A percentile compares a stretch with the other conserved stretches of the same genome.
phyloP scores from a whole-genome alignment of 2,888 invertebrate species.

The Cryptus viduatorius region DNA sequence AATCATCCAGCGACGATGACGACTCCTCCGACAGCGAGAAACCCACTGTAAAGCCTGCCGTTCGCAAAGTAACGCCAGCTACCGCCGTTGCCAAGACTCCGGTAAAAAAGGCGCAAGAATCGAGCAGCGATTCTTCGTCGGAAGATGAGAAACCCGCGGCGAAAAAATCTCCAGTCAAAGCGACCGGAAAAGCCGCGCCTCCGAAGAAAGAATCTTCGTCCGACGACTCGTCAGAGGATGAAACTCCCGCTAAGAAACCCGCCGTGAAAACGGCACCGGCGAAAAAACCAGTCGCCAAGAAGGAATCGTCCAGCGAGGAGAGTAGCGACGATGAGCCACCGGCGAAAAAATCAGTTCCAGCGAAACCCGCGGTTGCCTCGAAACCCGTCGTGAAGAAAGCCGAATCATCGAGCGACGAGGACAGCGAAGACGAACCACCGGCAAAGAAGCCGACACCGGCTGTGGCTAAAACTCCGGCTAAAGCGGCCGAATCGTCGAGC shows the following conservation, averaged over 20 bases:
- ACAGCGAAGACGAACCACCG: constrained; percentile 63
- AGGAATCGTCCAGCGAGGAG: constrained; percentile 83
- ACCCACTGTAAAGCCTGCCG: constrained; percentile 72
- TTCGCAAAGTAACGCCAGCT: constrained; percentile 70
- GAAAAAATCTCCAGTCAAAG: constrained; percentile 70
- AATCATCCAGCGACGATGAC: constrained; percentile 82
- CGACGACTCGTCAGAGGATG: not conserved
- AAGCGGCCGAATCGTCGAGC: constrained; percentile 74
- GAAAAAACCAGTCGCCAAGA: constrained; percentile 72
- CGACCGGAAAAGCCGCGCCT: constrained; percentile 58
- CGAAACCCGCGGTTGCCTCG: constrained; percentile 62
- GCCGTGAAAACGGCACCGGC: not conserved
- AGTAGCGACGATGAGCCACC: constrained; percentile 70
- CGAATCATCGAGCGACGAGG: constrained; percentile 75
- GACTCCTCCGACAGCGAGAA: constrained; percentile 83
- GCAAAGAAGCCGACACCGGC: constrained; percentile 67
- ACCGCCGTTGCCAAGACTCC: constrained; percentile 57
- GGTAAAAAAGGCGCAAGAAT: constrained; percentile 67
- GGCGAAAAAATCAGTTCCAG: constrained; percentile 59
- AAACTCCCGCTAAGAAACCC: constrained; percentile 23
- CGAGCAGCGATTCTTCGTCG: constrained; percentile 78
- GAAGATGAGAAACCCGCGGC: constrained; percentile 72
- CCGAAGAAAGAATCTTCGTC: constrained; percentile 42
- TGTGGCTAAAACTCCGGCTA: constrained; percentile 57
- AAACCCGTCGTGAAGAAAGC: constrained; percentile 70